A percentile compares a stretch with the other conserved stretches of the same genome.
Evolutionary conservation across 37 sponge, comb jelly and placozoan species (phyloP).

Genomic region (Axinella damicornis): DNA sequence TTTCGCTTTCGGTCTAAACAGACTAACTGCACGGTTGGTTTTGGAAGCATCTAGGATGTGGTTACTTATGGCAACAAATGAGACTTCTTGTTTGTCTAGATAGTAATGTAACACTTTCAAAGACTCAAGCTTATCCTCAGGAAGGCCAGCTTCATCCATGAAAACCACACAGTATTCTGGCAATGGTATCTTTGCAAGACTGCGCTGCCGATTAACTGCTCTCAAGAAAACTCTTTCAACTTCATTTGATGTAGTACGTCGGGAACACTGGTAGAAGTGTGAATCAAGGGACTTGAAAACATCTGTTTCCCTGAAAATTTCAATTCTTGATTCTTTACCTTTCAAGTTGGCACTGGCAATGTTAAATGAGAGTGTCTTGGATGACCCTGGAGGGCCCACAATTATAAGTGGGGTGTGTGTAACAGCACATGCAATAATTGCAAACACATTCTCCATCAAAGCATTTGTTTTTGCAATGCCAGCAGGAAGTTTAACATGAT

Average conservation of each 20-base stretch:
- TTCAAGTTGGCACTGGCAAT: slow-evolving; percentile 53
- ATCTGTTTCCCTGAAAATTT: slow-evolving; percentile 2
- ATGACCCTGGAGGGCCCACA: slow-evolving; percentile 79
- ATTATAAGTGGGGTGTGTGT: slow-evolving; percentile 71
- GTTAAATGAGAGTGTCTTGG: slow-evolving; percentile 81
- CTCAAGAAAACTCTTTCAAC: slow-evolving; percentile 68
- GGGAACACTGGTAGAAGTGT: slow-evolving; percentile 74
- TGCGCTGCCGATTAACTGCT: slow-evolving; percentile 56
- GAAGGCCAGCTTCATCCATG: slow-evolving; percentile 87
- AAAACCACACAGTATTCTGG: slow-evolving; percentile 54
- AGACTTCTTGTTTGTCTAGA: slow-evolving; percentile 64
- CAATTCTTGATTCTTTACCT: slow-evolving; percentile 56
- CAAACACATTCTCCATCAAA: slow-evolving; percentile 77
- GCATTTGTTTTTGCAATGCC: slow-evolving; percentile 78
- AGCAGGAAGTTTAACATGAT: slow-evolving; percentile 43
- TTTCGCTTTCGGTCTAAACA: slow-evolving; percentile 43
- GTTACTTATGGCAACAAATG: slow-evolving; percentile 79
- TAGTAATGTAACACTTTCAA: slow-evolving; percentile 74
- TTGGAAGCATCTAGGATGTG: slow-evolving; percentile 79
- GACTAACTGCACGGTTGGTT: slow-evolving; percentile 70
- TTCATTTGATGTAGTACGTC: slow-evolving; percentile 68
- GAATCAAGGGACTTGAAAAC: slow-evolving; percentile 57
- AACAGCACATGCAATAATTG: slow-evolving; percentile 50
- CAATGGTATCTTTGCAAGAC: neutral
- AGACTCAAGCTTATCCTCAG: slow-evolving; percentile 75